These are phyloP conservation scores for Apotomis capreana DNA, from an alignment of 2,888 invertebrate species.

Conservation along the genomic window DNA sequence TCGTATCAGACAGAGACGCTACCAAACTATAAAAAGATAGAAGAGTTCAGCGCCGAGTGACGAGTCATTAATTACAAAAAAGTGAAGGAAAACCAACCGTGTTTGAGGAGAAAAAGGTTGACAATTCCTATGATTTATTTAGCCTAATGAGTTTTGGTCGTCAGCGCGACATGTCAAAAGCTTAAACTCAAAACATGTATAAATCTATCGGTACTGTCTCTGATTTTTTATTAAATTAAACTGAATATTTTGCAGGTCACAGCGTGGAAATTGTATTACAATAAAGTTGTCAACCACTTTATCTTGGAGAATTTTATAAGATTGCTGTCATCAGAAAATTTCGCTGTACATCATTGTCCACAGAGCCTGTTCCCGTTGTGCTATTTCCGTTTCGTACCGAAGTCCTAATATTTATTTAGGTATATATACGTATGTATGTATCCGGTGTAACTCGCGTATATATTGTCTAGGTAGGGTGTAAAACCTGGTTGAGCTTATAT, in stretches of 20 bases:
- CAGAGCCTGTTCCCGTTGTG: slow-evolving; percentile 43
- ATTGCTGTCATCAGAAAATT: slow-evolving; percentile 67
- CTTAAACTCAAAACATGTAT: neutral
- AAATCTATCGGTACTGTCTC: neutral
- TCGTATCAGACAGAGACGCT: slow-evolving; percentile 14
- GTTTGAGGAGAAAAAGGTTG: too few species aligned
- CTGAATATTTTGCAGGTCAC: neutral
- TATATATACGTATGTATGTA: too few species aligned
- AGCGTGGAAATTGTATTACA: neutral
- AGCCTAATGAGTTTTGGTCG: too few species aligned
- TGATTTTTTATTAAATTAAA: neutral
- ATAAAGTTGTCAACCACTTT: slow-evolving; percentile 55
- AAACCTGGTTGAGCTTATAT: too few species aligned
- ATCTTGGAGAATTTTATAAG: slow-evolving; percentile 47
- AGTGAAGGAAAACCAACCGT: too few species aligned
- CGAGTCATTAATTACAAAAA: too few species aligned
- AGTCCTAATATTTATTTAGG: too few species aligned
- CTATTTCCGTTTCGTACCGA: neutral
- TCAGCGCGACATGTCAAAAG: neutral
- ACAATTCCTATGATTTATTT: too few species aligned
- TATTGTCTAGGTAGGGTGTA: too few species aligned
- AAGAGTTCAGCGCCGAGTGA: neutral
- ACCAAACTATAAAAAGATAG: neutral
- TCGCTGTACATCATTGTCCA: slow-evolving; percentile 56
- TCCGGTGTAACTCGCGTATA: too few species aligned